Conservation (phyloP, 2,888 invertebrate genomes). For the Ochlodes sylvanus region DNA sequence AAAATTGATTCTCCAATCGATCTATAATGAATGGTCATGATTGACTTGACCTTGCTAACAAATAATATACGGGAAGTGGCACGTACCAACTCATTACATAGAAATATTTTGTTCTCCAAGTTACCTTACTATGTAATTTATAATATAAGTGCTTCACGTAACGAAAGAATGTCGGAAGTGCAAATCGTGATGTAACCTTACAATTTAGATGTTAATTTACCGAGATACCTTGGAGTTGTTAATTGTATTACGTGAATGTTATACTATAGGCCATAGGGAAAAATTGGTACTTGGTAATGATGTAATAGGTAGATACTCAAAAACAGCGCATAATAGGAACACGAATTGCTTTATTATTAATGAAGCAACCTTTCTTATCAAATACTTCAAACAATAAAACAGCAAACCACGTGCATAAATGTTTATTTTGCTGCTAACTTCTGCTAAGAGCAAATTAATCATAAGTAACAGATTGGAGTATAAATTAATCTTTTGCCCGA, state of each 20-base stretch:
- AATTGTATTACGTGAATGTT: conserved; percentile 13
- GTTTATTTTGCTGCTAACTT: too few species aligned
- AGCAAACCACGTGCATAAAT: too few species aligned
- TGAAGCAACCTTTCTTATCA: too few species aligned
- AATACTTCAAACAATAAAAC: too few species aligned
- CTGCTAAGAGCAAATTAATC: too few species aligned
- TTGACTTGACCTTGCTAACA: conserved; percentile 19
- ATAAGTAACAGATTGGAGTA: too few species aligned
- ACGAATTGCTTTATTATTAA: too few species aligned
- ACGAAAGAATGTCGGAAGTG: conserved; percentile 16
- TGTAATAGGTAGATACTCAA: not conserved
- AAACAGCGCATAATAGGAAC: too few species aligned
- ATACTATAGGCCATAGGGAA: not conserved
- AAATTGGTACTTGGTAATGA: not conserved
- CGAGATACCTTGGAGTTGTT: conserved; percentile 13
- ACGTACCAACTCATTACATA: conserved; percentile 3
- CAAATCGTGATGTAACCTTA: conserved; percentile 13
- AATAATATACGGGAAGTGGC: conserved; percentile 16
- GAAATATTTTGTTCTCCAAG: not conserved
- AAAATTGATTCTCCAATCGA: conserved; percentile 18
- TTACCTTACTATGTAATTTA: not conserved
- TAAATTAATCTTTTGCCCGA: too few species aligned
- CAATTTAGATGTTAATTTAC: conserved; percentile 7
- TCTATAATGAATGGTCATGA: conserved; percentile 11
- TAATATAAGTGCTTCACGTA: conserved; percentile 3